A percentile compares a stretch with the other conserved stretches of the same genome.
Conservation (phyloP, 2,797 vertebrate species). For the Neoniphon sammara region DNA sequence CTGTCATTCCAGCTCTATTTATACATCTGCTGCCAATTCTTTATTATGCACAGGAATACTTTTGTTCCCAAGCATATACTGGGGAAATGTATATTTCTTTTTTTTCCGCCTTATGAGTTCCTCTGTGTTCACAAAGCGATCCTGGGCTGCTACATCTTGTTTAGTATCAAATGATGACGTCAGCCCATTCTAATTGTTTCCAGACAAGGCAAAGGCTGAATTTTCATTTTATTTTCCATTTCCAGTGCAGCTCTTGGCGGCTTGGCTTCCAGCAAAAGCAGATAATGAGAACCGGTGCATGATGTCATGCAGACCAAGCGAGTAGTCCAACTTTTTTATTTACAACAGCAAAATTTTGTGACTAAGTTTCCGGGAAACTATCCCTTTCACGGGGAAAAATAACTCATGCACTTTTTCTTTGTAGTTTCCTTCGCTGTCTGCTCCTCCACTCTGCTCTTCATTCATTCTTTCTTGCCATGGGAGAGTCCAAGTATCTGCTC, state of each 20-base stretch:
- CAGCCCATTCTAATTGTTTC: slow-evolving; percentile 82
- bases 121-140: slow-evolving; percentile 66
- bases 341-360: slow-evolving; percentile 48
- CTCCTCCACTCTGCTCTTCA: slow-evolving; percentile 44
- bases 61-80: slow-evolving; percentile 62
- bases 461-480: slow-evolving; percentile 30
- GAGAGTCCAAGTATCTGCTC: slow-evolving; percentile 3
- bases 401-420: slow-evolving; percentile 18
- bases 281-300: slow-evolving; percentile 70
- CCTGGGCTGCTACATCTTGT: slow-evolving; percentile 68
- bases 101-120: slow-evolving; percentile 48
- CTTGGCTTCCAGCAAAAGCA: slow-evolving; percentile 65
- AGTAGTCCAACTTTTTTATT: background rate
- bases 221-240: slow-evolving; percentile 77
- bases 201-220: slow-evolving; percentile 67
- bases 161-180: slow-evolving; percentile 82
- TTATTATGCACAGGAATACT: slow-evolving; percentile 58
- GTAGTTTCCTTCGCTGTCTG: slow-evolving; percentile 49
- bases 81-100: slow-evolving; percentile 43
- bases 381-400: background rate
- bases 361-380: slow-evolving; percentile 72
- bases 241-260: slow-evolving; percentile 46
- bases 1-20: slow-evolving; percentile 70
- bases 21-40: slow-evolving; percentile 64
- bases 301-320: slow-evolving; percentile 72